Percentiles rank a stretch among this genome's conserved stretches.
Conservation (phyloP, 2,888 invertebrate species). For the Colostygia pectinataria region DNA sequence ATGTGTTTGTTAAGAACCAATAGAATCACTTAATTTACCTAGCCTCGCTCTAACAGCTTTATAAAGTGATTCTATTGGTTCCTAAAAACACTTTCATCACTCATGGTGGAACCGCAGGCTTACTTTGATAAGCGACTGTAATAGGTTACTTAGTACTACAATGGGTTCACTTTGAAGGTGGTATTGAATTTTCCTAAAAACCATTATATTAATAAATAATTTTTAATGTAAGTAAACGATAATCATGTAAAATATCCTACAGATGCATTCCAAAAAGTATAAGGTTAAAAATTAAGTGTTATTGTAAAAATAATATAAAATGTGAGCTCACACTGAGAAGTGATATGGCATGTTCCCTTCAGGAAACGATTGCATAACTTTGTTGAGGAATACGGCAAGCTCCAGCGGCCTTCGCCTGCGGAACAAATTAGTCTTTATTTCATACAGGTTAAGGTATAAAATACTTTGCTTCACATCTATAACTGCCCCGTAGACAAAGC, state of each 20-base stretch:
- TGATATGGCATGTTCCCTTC: conserved; percentile 82
- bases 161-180: too few species aligned
- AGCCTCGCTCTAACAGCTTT: too few species aligned
- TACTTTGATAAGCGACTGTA: too few species aligned
- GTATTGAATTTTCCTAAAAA: too few species aligned
- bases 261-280: conserved; percentile 32
- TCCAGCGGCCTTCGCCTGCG: conserved; percentile 82
- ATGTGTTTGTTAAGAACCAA: too few species aligned
- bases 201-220: too few species aligned
- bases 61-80: too few species aligned
- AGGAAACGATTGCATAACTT: conserved; percentile 63
- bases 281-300: conserved; percentile 4
- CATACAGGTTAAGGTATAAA: conserved; percentile 26
- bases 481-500: neutral
- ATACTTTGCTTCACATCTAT: neutral
- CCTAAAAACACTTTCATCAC: too few species aligned
- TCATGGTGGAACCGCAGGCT: too few species aligned
- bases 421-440: conserved; percentile 61
- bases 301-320: conserved; percentile 46
- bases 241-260: conserved; percentile 40
- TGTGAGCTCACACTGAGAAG: conserved; percentile 82
- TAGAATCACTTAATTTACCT: too few species aligned
- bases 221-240: too few species aligned
- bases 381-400: conserved; percentile 80
- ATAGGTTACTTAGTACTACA: too few species aligned